Evolutionary conservation across 37 sponge, comb jelly and placozoan genomes (phyloP).

Genomic region (Petrosia ficiformis): DNA sequence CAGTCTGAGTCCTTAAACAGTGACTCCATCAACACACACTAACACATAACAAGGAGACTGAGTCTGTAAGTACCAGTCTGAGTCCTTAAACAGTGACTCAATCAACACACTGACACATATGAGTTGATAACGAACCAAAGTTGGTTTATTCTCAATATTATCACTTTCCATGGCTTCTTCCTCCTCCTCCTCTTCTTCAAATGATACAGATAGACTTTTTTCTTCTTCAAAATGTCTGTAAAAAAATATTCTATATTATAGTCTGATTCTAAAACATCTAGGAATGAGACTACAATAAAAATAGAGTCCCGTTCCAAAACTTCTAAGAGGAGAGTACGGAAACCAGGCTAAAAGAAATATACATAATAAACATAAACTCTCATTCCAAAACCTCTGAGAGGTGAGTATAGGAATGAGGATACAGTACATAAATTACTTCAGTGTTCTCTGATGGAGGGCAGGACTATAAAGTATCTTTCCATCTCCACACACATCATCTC

Average conservation of each 20-base stretch:
- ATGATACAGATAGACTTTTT: neutral
- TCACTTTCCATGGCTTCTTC: neutral
- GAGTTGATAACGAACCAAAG: too few species aligned
- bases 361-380: too few species aligned
- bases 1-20: neutral
- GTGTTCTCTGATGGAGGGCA: constrained; percentile 41
- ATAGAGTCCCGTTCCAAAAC: too few species aligned
- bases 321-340: too few species aligned
- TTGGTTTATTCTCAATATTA: neutral
- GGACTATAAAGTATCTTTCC: constrained; percentile 49
- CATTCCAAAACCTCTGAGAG: too few species aligned
- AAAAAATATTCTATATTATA: constrained; percentile 4
- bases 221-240: neutral
- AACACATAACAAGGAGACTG: too few species aligned
- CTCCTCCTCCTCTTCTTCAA: neutral
- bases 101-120: too few species aligned
- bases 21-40: neutral
- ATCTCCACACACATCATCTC: constrained; percentile 59
- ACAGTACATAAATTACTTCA: too few species aligned
- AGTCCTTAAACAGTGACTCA: neutral
- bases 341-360: too few species aligned
- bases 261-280: too few species aligned
- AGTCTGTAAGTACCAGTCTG: neutral
- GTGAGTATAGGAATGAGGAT: too few species aligned
- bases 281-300: too few species aligned